These are phyloP conservation scores for Oryctes rhinoceros DNA, from an alignment of 1,140 invertebrate genomes.

Conservation along the genomic window DNA sequence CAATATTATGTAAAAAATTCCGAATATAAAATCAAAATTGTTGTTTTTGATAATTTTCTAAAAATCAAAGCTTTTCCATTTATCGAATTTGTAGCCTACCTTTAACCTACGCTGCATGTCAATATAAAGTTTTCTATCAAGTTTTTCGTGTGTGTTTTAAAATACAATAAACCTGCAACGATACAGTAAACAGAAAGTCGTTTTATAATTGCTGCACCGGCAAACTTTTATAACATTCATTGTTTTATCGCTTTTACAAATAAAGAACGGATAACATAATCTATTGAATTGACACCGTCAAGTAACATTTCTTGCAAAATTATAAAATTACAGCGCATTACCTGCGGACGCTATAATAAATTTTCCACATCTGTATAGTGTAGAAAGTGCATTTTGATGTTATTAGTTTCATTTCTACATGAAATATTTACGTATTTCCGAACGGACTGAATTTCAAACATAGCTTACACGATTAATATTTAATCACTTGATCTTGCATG, in stretches of 20 bases:
- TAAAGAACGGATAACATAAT: not conserved
- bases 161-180: too few species aligned
- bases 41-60: too few species aligned
- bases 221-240: not conserved
- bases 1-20: too few species aligned
- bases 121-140: too few species aligned
- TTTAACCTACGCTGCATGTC: too few species aligned
- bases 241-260: not conserved
- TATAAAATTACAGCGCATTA: not conserved
- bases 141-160: too few species aligned
- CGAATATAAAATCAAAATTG: too few species aligned
- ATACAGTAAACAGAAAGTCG: not conserved
- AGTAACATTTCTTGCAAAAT: slow-evolving; percentile 23
- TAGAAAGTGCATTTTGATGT: not conserved
- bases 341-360: slow-evolving; percentile 8
- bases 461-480: too few species aligned
- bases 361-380: slow-evolving; percentile 12
- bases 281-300: not conserved
- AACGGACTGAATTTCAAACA: not conserved
- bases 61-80: too few species aligned
- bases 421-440: not conserved
- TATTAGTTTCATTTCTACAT: slow-evolving; percentile 26
- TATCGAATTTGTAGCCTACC: too few species aligned
- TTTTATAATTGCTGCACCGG: not conserved
- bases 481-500: too few species aligned